These are phyloP conservation scores for Thymallus thymallus DNA, from an alignment of 2,113 vertebrate genomes.

Conservation along the genomic window DNA sequence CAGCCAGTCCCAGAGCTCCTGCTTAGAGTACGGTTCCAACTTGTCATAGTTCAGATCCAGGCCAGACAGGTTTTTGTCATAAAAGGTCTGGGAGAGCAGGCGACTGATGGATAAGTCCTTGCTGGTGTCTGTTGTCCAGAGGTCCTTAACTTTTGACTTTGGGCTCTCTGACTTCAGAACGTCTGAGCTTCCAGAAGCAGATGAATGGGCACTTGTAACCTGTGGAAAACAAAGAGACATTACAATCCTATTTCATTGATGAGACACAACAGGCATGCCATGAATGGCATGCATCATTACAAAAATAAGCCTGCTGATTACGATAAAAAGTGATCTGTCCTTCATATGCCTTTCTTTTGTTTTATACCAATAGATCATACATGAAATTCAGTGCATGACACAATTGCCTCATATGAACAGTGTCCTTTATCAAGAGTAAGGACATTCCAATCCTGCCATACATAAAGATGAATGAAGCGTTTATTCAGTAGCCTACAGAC, in stretches of 20 bases:
- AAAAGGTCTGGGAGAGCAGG: constrained; percentile 86
- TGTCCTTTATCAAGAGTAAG: constrained; percentile 59
- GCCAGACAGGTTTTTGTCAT: constrained; percentile 84
- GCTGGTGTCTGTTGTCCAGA: constrained; percentile 84
- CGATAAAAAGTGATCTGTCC: neutral
- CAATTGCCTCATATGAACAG: neutral
- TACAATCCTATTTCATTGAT: neutral
- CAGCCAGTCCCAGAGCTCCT: constrained; percentile 92
- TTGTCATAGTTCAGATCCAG: constrained; percentile 86
- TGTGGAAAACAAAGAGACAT: constrained; percentile 53
- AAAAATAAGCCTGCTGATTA: no score
- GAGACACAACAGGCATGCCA: neutral
- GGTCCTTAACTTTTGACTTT: constrained; percentile 86
- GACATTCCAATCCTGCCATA: constrained; percentile 38
- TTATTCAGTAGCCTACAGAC: constrained; percentile 28
- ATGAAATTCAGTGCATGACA: neutral
- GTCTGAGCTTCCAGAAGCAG: constrained; percentile 76
- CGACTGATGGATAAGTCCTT: constrained; percentile 90
- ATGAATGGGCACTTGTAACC: constrained; percentile 80
- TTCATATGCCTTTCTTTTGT: no score
- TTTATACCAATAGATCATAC: neutral
- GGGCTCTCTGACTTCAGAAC: constrained; percentile 75
- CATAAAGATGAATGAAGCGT: constrained; percentile 58
- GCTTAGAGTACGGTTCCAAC: constrained; percentile 85
- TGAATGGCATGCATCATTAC: no score